These are phyloP conservation scores for Heterochromis multidens DNA, from an alignment of 2,113 vertebrate species.

Conservation along the genomic window DNA sequence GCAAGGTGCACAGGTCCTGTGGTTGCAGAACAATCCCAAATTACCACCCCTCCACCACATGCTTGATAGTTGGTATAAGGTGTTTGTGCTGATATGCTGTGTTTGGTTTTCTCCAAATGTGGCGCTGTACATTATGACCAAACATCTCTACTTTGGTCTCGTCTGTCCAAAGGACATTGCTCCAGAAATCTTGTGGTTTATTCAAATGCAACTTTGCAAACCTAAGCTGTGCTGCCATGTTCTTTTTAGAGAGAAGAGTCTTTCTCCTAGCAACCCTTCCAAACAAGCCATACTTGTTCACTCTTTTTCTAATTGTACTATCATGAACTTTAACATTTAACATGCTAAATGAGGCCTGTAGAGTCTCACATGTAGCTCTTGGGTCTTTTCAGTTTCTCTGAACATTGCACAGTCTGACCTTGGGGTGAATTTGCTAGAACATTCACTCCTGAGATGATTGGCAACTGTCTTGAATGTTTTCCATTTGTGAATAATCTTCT, in stretches of 20 bases:
- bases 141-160: too few species aligned
- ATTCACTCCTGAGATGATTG: not conserved
- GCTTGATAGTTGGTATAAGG: not conserved
- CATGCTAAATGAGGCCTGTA: too few species aligned
- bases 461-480: too few species aligned
- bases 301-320: not conserved
- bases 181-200: accelerated
- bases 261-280: not conserved
- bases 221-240: not conserved
- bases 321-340: not conserved
- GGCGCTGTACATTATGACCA: too few species aligned
- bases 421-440: not conserved
- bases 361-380: too few species aligned
- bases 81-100: not conserved
- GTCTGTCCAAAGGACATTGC: too few species aligned
- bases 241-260: not conserved
- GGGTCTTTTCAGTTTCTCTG: not conserved
- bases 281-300: not conserved
- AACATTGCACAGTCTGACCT: not conserved
- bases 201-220: not conserved
- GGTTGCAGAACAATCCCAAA: not conserved
- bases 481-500: not conserved
- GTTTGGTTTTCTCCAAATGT: not conserved
- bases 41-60: not conserved
- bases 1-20: not conserved